Percentiles rank a stretch among this genome's conserved stretches.
Evolutionary conservation across 2,888 invertebrate species (phyloP).

Genomic region (Trichacis sp.): DNA sequence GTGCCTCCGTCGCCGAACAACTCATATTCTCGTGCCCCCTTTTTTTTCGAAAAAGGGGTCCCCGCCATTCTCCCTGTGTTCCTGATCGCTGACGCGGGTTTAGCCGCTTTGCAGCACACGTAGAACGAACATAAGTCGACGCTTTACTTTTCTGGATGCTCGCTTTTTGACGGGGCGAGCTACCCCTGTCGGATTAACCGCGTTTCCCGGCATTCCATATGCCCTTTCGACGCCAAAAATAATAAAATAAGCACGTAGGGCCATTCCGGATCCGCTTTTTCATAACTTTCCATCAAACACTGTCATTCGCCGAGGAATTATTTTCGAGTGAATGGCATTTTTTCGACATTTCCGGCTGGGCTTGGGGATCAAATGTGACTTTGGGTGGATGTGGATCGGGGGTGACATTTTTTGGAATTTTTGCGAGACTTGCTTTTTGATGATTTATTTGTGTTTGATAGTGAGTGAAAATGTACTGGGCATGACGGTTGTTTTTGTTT

Average conservation of each 20-base stretch:
- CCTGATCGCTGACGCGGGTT: conserved; percentile 65
- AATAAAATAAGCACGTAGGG: conserved; percentile 24
- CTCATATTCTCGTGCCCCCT: conserved; percentile 35
- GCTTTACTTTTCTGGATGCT: conserved; percentile 37
- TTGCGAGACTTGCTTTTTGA: too few relatives aligned
- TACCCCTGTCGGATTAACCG: conserved; percentile 57
- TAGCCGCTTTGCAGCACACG: conserved; percentile 62
- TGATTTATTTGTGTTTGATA: too few relatives aligned
- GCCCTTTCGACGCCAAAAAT: conserved; percentile 14
- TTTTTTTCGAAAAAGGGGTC: conserved; percentile 29
- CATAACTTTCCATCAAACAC: conserved; percentile 12
- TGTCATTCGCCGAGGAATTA: not conserved
- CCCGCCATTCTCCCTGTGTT: conserved; percentile 45
- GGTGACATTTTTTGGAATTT: too few relatives aligned
- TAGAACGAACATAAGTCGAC: conserved; percentile 59
- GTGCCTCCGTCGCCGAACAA: conserved; percentile 8
- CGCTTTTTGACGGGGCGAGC: conserved; percentile 50
- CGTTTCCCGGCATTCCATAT: conserved; percentile 40
- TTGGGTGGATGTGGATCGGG: too few relatives aligned
- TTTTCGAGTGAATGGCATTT: not conserved
- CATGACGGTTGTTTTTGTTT: too few relatives aligned
- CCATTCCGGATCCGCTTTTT: conserved; percentile 20
- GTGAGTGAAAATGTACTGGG: too few relatives aligned
- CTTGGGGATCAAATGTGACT: too few relatives aligned
- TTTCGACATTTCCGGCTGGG: conserved; percentile 18